These are phyloP conservation scores for Pantherophis guttatus DNA, from an alignment of 2,113 vertebrate genomes.

Conservation along the genomic window DNA sequence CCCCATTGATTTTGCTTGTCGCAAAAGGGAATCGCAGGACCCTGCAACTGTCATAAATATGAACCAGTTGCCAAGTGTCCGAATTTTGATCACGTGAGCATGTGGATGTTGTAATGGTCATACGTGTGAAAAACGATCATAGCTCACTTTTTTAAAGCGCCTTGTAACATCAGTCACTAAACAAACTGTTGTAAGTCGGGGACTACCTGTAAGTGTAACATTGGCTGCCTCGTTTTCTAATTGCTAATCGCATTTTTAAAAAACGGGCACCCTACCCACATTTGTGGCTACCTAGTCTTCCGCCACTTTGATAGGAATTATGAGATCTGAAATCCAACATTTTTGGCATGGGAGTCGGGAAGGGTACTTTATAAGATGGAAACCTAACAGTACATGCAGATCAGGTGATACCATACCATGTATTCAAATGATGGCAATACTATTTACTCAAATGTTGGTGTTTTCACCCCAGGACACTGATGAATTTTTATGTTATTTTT, in stretches of 20 bases:
- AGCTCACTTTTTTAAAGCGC: too few relatives aligned
- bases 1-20: too few relatives aligned
- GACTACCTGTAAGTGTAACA: not conserved
- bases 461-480: not conserved
- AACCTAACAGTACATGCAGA: too few relatives aligned
- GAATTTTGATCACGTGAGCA: too few relatives aligned
- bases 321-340: not conserved
- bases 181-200: too few relatives aligned
- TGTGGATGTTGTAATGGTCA: too few relatives aligned
- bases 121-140: too few relatives aligned
- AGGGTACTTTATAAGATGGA: too few relatives aligned
- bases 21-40: too few relatives aligned
- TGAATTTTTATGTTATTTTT: not conserved
- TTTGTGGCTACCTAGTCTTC: not conserved
- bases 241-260: not conserved
- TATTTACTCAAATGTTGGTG: not conserved
- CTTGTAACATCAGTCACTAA: too few relatives aligned
- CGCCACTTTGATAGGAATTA: not conserved
- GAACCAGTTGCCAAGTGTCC: too few relatives aligned
- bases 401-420: not conserved
- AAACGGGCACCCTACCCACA: not conserved
- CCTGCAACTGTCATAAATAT: not conserved
- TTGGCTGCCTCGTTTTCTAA: not conserved
- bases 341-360: not conserved
- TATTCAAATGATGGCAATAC: not conserved